These are phyloP conservation scores for Neoscelio sp. DNA, from an alignment of 2,888 invertebrate genomes.

Conservation along the genomic window DNA sequence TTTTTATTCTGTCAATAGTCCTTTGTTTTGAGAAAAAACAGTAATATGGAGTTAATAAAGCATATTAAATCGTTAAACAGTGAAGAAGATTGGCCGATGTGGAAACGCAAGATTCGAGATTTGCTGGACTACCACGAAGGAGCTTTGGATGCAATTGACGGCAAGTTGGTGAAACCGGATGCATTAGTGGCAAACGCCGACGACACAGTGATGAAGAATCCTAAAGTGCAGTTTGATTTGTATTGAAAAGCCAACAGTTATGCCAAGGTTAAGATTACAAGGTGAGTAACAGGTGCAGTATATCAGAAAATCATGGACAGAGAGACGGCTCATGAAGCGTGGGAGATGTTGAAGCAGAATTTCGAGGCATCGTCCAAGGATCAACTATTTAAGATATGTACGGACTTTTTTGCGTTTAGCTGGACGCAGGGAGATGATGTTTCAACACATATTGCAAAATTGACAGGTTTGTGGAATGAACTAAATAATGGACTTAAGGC, in stretches of 20 bases:
- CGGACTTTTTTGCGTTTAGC: slow-evolving; percentile 75
- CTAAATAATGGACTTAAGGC: slow-evolving; percentile 71
- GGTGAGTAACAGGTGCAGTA: slow-evolving; percentile 73
- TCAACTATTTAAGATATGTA: slow-evolving; percentile 76
- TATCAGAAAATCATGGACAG: slow-evolving; percentile 79
- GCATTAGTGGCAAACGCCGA: slow-evolving; percentile 59
- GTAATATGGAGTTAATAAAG: slow-evolving; percentile 70
- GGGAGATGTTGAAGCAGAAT: slow-evolving; percentile 72
- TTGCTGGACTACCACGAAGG: slow-evolving; percentile 75
- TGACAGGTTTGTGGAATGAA: slow-evolving; percentile 71
- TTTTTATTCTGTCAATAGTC: neutral
- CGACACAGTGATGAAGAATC: slow-evolving; percentile 50
- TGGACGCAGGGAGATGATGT: slow-evolving; percentile 68
- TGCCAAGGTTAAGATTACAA: slow-evolving; percentile 77
- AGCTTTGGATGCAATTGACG: slow-evolving; percentile 72
- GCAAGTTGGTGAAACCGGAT: slow-evolving; percentile 70
- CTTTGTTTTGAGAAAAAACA: slow-evolving; percentile 3
- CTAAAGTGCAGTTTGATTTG: slow-evolving; percentile 64
- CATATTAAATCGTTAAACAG: slow-evolving; percentile 69
- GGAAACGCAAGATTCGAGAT: slow-evolving; percentile 75
- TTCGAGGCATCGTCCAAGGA: slow-evolving; percentile 76
- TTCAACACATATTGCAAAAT: slow-evolving; percentile 21
- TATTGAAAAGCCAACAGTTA: slow-evolving; percentile 77
- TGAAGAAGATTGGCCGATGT: slow-evolving; percentile 75
- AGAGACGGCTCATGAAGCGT: slow-evolving; percentile 74